Conservation (phyloP, 2,888 invertebrate species). For the Cerceris ruficornis region DNA sequence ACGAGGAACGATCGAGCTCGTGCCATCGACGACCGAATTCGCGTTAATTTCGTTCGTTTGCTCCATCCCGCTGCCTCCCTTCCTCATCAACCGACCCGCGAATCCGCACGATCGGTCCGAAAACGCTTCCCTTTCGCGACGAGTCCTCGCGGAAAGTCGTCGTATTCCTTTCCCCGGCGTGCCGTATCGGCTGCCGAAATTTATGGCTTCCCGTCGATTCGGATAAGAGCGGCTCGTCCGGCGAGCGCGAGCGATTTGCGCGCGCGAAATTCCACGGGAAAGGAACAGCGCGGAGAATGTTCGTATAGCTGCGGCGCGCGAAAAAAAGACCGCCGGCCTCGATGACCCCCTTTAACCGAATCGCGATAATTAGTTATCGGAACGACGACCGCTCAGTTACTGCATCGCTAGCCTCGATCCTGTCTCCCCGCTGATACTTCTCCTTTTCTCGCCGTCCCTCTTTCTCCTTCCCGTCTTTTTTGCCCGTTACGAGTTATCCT, state of each 20-base stretch:
- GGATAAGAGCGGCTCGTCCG: neutral
- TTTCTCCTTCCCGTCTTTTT: neutral
- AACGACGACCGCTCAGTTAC: neutral
- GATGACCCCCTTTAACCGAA: neutral
- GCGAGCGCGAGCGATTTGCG: neutral
- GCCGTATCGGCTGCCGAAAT: no score
- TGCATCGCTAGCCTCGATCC: neutral
- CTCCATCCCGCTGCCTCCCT: conserved; percentile 27
- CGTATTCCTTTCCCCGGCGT: no score
- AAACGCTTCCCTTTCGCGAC: neutral
- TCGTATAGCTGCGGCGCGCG: neutral
- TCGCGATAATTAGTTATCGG: neutral
- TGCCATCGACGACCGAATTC: conserved; percentile 35
- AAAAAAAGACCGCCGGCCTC: neutral
- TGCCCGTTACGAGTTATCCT: neutral
- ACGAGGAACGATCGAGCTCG: conserved; percentile 64
- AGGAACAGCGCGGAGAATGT: neutral
- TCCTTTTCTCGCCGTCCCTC: neutral
- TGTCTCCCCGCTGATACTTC: neutral
- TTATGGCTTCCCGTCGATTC: neutral
- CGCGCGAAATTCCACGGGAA: neutral
- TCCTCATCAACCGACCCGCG: neutral
- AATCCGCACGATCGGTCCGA: neutral
- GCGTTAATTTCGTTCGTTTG: conserved; percentile 68
- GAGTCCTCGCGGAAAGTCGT: no score